Base-by-base conservation (phyloP, 1,140 invertebrate species). In the Aphaenogaster rudis region DNA sequence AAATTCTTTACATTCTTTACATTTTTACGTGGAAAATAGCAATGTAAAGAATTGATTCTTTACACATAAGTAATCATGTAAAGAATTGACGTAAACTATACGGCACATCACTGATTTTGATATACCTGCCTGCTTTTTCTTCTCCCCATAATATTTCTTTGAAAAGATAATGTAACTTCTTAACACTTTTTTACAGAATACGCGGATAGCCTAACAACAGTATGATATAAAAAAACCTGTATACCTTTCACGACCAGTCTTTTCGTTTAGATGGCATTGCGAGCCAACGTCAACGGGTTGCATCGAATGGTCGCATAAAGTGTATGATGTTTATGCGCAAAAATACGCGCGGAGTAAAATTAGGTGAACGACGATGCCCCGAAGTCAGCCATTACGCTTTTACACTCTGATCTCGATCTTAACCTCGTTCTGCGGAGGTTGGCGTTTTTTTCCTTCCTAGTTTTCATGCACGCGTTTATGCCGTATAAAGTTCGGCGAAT, bases 401-500 rank as follows among this genome's bases (percentile, higher is more conserved):
- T 39, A 54, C 33, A 8, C 36, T 28, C 28, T 69, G 63, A 80
- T 80, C 52, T 81, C 21, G 48, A 69, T 50, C 61, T 79, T 66
- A 50, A 54, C 61, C 61, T 4, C 45, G 39, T 2, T 33, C 61
- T 21, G 39, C 13, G 21, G 48, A 11, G 13, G 9, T 66, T 42
- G 48, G 9, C 48, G 33, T 59, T 67, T 45, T 59, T 48, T 59
- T 48, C 8, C 36, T n/a, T 61, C 17, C 42, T 36, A 39, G 39
- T 48, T 72, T 82, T 81, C 64, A 21, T 15, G 36, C 78, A 28
- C 52, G 17, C 28, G 13, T 72, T 82, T 72, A 72, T 72, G 17
- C 3, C 52, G 11, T 74, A 80, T 82, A 59, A 74, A 82, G 11
- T 82, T 82, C 17, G 17, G 3, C 28, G 42, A 28, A 82, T 72